Conservation (phyloP, 2,113 vertebrate species). For the Monarcha castaneiventris region DNA sequence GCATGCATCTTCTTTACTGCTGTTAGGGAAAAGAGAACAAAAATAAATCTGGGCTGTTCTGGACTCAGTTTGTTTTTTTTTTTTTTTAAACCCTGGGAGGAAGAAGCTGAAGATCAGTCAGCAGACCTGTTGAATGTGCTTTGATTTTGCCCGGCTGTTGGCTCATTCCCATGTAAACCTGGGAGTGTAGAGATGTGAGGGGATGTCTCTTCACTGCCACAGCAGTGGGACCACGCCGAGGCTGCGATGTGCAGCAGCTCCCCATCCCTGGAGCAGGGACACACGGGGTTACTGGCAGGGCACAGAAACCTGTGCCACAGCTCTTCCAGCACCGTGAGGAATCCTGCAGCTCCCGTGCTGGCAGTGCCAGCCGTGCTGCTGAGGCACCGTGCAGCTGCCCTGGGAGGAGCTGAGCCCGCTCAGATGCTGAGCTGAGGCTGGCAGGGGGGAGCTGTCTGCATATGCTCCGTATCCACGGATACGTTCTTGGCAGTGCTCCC, state of each 20-base stretch:
- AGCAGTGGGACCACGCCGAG: not conserved
- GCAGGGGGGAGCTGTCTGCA: not conserved
- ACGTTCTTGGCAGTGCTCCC: not conserved
- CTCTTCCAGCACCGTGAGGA: not conserved
- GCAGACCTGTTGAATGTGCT: not conserved
- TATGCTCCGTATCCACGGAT: not conserved
- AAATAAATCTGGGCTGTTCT: not conserved
- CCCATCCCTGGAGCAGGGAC: not conserved
- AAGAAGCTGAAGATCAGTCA: not conserved
- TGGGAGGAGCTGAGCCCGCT: not conserved
- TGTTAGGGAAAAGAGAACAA: not conserved
- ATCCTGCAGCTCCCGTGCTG: not conserved
- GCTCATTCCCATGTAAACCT: accelerated
- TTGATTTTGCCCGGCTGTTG: not conserved
- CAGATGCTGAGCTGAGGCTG: not conserved
- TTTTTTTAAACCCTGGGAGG: not conserved
- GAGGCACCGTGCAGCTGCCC: not conserved
- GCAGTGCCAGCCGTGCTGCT: not conserved
- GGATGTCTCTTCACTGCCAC: not conserved
- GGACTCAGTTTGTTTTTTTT: not conserved
- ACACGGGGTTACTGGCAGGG: not conserved
- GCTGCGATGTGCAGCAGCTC: not conserved
- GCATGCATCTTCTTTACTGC: not conserved
- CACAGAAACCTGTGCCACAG: not conserved
- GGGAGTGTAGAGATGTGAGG: not conserved